These are phyloP conservation scores for Portunus trituberculatus DNA, from an alignment of 1,140 invertebrate genomes.

Conservation along the genomic window DNA sequence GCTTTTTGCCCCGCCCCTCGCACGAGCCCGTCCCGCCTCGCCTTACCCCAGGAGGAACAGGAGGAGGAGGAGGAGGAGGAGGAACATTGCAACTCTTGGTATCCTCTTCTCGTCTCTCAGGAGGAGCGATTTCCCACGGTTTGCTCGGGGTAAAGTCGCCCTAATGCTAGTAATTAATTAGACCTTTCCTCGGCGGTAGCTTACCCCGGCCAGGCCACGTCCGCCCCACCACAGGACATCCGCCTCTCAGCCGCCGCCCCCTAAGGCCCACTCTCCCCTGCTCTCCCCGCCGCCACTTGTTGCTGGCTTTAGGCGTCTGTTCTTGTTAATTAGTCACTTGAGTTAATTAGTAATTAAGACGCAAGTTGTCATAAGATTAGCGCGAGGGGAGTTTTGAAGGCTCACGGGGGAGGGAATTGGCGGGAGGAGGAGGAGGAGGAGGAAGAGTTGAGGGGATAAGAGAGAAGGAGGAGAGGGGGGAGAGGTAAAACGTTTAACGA, in stretches of 20 bases:
- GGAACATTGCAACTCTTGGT: constrained; percentile 12
- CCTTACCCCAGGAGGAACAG: not conserved
- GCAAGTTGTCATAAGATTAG: constrained; percentile 74
- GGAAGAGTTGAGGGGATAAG: not conserved
- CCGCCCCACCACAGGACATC: not conserved
- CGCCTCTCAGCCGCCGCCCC: not conserved
- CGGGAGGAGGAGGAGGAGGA: not conserved
- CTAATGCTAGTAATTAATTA: constrained; percentile 68
- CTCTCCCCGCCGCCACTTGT: constrained; percentile 62
- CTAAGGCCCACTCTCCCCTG: constrained; percentile 28
- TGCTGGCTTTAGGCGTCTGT: constrained; percentile 72
- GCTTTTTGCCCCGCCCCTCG: not conserved
- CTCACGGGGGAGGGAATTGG: constrained; percentile 28
- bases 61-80: constrained; percentile 27
- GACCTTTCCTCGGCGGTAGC: constrained; percentile 48
- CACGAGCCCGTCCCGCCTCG: not conserved
- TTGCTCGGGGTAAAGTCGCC: constrained; percentile 63
- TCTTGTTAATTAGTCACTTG: constrained; percentile 73
- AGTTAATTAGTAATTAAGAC: constrained; percentile 74
- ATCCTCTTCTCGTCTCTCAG: constrained; percentile 58
- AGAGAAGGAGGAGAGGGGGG: not conserved
- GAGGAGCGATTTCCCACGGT: constrained; percentile 53
- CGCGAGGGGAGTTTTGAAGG: constrained; percentile 72
- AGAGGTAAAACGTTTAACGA: constrained; percentile 61
- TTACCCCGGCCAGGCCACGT: constrained; percentile 39